Conservation (phyloP, 2,888 invertebrate species). For the Deilephila porcellus region DNA sequence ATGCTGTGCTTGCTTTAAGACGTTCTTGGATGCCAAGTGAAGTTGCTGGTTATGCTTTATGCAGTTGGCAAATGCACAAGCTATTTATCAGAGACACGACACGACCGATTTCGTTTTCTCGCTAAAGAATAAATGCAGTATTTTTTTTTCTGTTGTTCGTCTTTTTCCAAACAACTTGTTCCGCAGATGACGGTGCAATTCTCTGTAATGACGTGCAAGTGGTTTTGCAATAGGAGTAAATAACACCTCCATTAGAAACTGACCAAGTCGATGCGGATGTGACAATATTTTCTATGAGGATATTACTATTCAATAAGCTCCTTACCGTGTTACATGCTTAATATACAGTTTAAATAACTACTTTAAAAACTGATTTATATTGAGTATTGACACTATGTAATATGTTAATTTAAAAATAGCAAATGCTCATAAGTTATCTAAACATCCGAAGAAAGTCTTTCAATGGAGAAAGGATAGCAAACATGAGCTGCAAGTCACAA, state of each 20-base stretch:
- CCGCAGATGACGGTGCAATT: neutral
- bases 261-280: neutral
- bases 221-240: neutral
- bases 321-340: too few relatives aligned
- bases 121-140: neutral
- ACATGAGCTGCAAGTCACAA: slow-evolving; percentile 45
- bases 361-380: neutral
- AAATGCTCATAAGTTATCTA: slow-evolving; percentile 4
- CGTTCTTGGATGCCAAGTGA: slow-evolving; percentile 15
- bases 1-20: neutral
- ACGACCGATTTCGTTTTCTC: slow-evolving; percentile 4
- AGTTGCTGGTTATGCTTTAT: neutral
- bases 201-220: neutral
- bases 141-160: neutral
- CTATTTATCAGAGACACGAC: slow-evolving; percentile 5
- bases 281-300: neutral
- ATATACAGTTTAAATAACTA: neutral
- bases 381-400: neutral
- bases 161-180: neutral
- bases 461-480: slow-evolving; percentile 51
- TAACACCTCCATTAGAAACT: neutral
- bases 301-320: neutral
- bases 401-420: neutral
- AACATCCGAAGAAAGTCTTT: slow-evolving; percentile 38
- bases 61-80: slow-evolving; percentile 21